A percentile compares a stretch with the other conserved stretches of the same genome.
Conservation (phyloP, 2,888 invertebrate genomes). For the Caradrina clavipalpis region DNA sequence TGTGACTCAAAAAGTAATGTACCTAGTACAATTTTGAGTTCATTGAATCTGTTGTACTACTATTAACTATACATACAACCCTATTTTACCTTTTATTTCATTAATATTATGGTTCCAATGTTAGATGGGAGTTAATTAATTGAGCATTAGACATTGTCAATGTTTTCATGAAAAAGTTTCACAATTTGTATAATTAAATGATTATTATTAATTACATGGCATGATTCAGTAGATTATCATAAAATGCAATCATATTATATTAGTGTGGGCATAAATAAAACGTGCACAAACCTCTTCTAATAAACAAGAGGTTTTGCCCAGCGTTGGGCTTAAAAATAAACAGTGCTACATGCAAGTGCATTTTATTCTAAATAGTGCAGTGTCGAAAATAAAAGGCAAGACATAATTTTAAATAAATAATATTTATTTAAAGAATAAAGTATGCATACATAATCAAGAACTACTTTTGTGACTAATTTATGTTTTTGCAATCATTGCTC, state of each 20-base stretch:
- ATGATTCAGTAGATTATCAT: conserved; percentile 3
- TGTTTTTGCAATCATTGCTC: neutral
- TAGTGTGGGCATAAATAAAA: neutral
- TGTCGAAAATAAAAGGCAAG: conserved; percentile 71
- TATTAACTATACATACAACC: too few relatives aligned
- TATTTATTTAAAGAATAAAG: conserved; percentile 66
- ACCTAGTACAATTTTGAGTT: too few relatives aligned
- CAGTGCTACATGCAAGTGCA: conserved; percentile 59
- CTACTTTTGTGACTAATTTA: conserved; percentile 52
- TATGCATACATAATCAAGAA: conserved; percentile 54
- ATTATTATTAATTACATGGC: neutral
- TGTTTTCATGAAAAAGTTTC: conserved; percentile 7
- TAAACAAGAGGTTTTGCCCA: neutral
- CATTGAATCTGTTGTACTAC: too few relatives aligned
- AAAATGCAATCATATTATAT: conserved; percentile 9
- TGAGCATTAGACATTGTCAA: conserved; percentile 22
- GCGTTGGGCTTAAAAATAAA: neutral
- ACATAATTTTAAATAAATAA: conserved; percentile 67
- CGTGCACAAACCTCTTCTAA: conserved; percentile 39
- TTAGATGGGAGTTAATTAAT: conserved; percentile 45
- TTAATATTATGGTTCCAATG: conserved; percentile 54
- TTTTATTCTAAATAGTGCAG: conserved; percentile 39
- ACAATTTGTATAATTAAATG: neutral
- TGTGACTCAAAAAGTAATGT: too few relatives aligned
- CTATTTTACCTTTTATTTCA: neutral